A percentile compares a stretch with the other conserved stretches of the same genome.
Conservation (phyloP, 1,140 invertebrate genomes). For the Lordiphosa clarofinis region DNA sequence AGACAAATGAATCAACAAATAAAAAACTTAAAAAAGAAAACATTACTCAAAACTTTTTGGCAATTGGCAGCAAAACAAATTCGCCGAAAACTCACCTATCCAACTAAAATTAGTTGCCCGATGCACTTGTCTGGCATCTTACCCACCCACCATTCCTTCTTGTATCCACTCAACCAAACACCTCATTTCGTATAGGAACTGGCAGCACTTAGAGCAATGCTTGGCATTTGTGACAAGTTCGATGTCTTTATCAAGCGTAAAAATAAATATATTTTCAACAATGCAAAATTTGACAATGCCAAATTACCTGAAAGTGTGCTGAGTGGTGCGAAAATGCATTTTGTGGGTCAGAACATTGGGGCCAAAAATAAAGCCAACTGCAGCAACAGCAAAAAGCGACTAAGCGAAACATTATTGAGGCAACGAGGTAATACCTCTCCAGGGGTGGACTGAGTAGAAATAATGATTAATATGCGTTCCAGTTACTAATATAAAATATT, state of each 20-base stretch:
- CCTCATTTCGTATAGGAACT: slow-evolving; percentile 18
- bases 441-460: slow-evolving; percentile 5
- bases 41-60: slow-evolving; percentile 52
- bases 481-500: too few species aligned
- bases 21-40: slow-evolving; percentile 21
- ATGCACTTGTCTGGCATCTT: slow-evolving; percentile 49
- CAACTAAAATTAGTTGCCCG: slow-evolving; percentile 65
- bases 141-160: not conserved
- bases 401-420: slow-evolving; percentile 22
- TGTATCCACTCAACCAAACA: slow-evolving; percentile 3
- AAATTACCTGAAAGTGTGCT: slow-evolving; percentile 50
- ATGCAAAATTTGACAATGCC: slow-evolving; percentile 63
- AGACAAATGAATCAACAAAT: slow-evolving; percentile 48
- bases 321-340: slow-evolving; percentile 49
- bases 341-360: slow-evolving; percentile 72
- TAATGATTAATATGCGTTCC: not conserved
- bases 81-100: slow-evolving; percentile 31
- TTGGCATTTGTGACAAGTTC: slow-evolving; percentile 76
- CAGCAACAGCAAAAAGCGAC: slow-evolving; percentile 26
- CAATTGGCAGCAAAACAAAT: slow-evolving; percentile 18
- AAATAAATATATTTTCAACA: slow-evolving; percentile 30
- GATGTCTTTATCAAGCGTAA: slow-evolving; percentile 77
- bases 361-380: slow-evolving; percentile 57
- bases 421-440: slow-evolving; percentile 50
- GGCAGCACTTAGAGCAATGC: slow-evolving; percentile 25